Base-by-base conservation (phyloP, 2,113 vertebrate genomes). In the Maccullochella peelii region DNA sequence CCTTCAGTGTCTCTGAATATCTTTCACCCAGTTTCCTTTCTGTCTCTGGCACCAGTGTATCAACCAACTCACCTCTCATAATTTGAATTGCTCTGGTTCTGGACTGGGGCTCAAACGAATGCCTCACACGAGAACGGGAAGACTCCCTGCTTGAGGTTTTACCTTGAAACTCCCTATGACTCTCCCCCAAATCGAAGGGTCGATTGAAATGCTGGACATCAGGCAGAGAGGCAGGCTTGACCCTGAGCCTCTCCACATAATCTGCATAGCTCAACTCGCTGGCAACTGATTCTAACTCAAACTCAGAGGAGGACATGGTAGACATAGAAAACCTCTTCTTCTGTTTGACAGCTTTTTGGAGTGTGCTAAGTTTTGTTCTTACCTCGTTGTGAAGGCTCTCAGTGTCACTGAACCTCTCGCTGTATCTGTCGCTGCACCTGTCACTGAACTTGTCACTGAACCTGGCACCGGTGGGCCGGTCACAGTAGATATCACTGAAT, bases 371-470 rank as follows among this genome's bases (percentile, higher is more conserved):
- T 86, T 99, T 99, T 52, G 94, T 93, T 78, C 97, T 97, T 40
- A 96, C 97, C 88, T 99, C 97, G 23, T 96, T 95, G 70, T 99
- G 95, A 75, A 99, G 96, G 72, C 96, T 97, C 72, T 97, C 96
- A 1, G 96, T 96, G 90, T 96, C 91, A 63, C 93, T 96, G 86
- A 96, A 95, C 79, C 91, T 86, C 9, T 96, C 95, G 6, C 95
- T 95, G 86, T 95, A 95, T 27, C 91, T 85, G 89, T 96, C 95
- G 25, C 95, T 96, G 89, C 93, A 95, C 25, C 95, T 59, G 87
- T 96, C 95, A 58, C 94, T 96, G 36, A 94, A 94, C 78, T 92
- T 95, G 78, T 96, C 95, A 83, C 95, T 96, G 84, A 94, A 96
- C 59, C 94, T 86, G 49, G 85, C 91, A 6, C 92, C 91, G 0